Evolutionary conservation across 2,888 invertebrate species (phyloP), one percentile per base, ranked within the genome.

Genomic region (Cerastoderma edule): DNA sequence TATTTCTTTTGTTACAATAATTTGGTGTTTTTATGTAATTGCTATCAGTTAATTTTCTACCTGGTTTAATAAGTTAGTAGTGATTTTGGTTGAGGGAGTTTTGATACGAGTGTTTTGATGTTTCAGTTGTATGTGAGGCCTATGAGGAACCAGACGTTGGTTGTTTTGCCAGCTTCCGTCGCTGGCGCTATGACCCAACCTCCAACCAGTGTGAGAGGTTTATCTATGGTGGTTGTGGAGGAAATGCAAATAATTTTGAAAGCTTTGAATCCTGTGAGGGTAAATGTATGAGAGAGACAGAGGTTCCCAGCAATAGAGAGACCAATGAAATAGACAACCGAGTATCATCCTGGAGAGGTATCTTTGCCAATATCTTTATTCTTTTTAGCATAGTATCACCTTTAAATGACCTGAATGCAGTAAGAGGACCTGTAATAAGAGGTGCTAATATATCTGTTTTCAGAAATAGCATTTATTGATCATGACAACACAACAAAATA

Each of bases 221-320:
- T 93, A 93, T 93, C 1, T 98, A 96, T 89, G 95, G 97, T 30
- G 97, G 97, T 74, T 98, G 97, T 91, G 94, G 94, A 32, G 97
- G 97, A 33, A 96, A 96, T 86, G 96, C 96, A 66, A 98, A 98
- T 92, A 94, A 97, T 83, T 89, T 87, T 46, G 91, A 89, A 4
- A 68, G 83, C 1, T 28, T 75, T 28, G 81, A 83, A 13, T 75
- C 82, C 28, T 86, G 86, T 74, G 78, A 78, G 56, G 35, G 66
- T 5, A 86, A 84, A 68, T 86, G 86, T 80, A 33, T 67, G 3
- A 35, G 33, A 50, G 63, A 27, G 33, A 35, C 35, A 33, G 57
- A 44, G 27, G 30, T 57, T 22, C 44, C 28, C 13, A 68, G 27
- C 4, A 39, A 22, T 27, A 35, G 24, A 22, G 60, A 60, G 22